Percentiles rank a stretch among this genome's conserved stretches.
These are phyloP conservation scores for Meliscaeva auricollis DNA, from an alignment of 2,888 invertebrate species.

Conservation along the genomic window DNA sequence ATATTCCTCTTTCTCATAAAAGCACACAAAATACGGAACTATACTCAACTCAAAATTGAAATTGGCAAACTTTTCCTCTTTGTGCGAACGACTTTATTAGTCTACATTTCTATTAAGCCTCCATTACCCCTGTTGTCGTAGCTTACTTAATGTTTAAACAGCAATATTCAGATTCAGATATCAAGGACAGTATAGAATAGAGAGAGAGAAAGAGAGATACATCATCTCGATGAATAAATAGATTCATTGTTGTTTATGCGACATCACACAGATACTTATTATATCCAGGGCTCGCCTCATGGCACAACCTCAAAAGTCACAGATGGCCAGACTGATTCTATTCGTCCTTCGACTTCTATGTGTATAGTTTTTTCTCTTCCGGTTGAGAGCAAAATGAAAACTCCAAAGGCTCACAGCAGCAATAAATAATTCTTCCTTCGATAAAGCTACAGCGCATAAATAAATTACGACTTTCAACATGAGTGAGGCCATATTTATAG, in stretches of 20 bases:
- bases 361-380: slow-evolving; percentile 51
- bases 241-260: slow-evolving; percentile 75
- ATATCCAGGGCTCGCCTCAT: slow-evolving; percentile 3
- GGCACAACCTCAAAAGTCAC: slow-evolving; percentile 55
- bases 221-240: slow-evolving; percentile 73
- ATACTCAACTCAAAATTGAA: slow-evolving; percentile 38
- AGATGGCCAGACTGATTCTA: slow-evolving; percentile 56
- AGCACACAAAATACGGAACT: slow-evolving; percentile 19
- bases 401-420: slow-evolving; percentile 58
- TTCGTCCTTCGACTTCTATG: slow-evolving; percentile 36
- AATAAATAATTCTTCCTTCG: slow-evolving; percentile 74
- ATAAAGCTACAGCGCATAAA: slow-evolving; percentile 67
- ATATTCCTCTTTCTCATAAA: slow-evolving; percentile 26
- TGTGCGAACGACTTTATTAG: slow-evolving; percentile 48
- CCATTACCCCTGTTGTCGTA: not conserved
- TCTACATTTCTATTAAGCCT: slow-evolving; percentile 24
- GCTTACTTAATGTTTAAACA: slow-evolving; percentile 1
- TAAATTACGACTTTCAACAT: slow-evolving; percentile 71
- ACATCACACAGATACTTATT: slow-evolving; percentile 63
- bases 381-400: slow-evolving; percentile 28
- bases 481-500: slow-evolving; percentile 34
- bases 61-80: slow-evolving; percentile 45
- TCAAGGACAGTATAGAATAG: not conserved
- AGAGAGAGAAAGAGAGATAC: slow-evolving; percentile 32
- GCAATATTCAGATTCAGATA: slow-evolving; percentile 31